Evolutionary conservation across 23 tunicate genomes (phyloP).

Genomic region (Diplosoma virens): DNA sequence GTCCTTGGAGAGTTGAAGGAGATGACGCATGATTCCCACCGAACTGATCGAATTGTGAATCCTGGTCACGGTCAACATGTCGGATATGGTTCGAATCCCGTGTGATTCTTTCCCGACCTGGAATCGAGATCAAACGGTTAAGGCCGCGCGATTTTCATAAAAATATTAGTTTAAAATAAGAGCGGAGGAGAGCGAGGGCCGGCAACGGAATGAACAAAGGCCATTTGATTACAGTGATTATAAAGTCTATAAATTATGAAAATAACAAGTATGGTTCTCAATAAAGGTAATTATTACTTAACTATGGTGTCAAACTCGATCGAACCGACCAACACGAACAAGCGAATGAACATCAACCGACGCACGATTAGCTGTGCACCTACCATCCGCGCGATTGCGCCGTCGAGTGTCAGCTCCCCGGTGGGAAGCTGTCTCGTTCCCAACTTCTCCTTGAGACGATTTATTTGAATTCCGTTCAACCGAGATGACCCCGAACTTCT

Average conservation of each 20-base stretch:
- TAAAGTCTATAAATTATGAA: no score
- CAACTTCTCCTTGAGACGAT: slow-evolving; percentile 73
- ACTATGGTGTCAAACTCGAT: no score
- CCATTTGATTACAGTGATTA: no score
- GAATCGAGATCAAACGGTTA: background rate
- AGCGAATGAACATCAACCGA: no score
- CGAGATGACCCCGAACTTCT: slow-evolving; percentile 44
- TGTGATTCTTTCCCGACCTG: slow-evolving; percentile 67
- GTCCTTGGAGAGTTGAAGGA: slow-evolving; percentile 67
- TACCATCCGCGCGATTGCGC: slow-evolving; percentile 68
- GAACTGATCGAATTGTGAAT: slow-evolving; percentile 69
- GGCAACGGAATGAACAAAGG: background rate
- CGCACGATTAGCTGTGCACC: no score
- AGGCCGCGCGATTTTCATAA: background rate
- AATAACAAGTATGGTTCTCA: no score
- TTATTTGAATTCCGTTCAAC: slow-evolving; percentile 71
- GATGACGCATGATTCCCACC: slow-evolving; percentile 50
- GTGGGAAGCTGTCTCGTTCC: slow-evolving; percentile 98
- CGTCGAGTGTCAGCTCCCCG: slow-evolving; percentile 83
- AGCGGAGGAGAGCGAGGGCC: background rate
- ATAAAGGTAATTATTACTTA: no score
- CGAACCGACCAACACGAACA: no score
- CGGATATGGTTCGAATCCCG: slow-evolving; percentile 69
- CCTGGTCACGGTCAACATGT: slow-evolving; percentile 84
- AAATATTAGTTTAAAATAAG: background rate